Percentiles rank a stretch among this genome's conserved stretches.
Evolutionary conservation across 2,113 vertebrate species (phyloP).

Genomic region (Aythya baeri): DNA sequence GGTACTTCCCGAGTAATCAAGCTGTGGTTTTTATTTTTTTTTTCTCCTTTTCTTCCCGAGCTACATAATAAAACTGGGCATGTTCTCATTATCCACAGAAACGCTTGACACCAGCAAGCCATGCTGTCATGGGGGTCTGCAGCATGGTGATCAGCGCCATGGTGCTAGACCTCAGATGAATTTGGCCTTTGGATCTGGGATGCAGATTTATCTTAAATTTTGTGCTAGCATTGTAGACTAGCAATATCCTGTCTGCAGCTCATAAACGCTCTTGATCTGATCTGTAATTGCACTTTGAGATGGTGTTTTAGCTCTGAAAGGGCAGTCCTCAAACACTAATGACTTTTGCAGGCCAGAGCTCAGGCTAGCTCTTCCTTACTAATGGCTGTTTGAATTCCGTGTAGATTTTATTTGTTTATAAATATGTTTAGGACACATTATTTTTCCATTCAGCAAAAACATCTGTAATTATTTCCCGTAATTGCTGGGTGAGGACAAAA

Average conservation of each 20-base stretch:
- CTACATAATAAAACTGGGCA: accelerated
- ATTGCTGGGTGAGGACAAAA: conserved; percentile 51
- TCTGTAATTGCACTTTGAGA: conserved; percentile 36
- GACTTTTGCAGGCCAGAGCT: conserved; percentile 28
- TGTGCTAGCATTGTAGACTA: background rate
- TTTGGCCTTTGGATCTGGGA: background rate
- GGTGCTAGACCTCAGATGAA: background rate
- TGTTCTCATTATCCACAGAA: background rate
- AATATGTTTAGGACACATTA: conserved; percentile 50
- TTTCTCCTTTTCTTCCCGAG: background rate
- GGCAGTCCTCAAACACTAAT: conserved; percentile 15
- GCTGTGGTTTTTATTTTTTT: background rate
- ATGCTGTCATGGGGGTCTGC: background rate
- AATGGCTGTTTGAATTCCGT: conserved; percentile 27
- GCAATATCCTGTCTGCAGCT: background rate
- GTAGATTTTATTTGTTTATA: conserved; percentile 37
- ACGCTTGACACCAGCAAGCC: background rate
- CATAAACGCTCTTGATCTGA: background rate
- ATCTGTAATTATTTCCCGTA: conserved; percentile 54
- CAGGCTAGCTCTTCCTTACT: conserved; percentile 16
- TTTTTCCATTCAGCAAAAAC: conserved; percentile 39
- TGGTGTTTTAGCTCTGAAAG: background rate
- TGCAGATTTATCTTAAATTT: background rate
- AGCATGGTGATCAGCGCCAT: background rate
- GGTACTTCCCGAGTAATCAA: background rate